Base-by-base conservation (phyloP, 1,140 invertebrate genomes). In the Formica exsecta region DNA sequence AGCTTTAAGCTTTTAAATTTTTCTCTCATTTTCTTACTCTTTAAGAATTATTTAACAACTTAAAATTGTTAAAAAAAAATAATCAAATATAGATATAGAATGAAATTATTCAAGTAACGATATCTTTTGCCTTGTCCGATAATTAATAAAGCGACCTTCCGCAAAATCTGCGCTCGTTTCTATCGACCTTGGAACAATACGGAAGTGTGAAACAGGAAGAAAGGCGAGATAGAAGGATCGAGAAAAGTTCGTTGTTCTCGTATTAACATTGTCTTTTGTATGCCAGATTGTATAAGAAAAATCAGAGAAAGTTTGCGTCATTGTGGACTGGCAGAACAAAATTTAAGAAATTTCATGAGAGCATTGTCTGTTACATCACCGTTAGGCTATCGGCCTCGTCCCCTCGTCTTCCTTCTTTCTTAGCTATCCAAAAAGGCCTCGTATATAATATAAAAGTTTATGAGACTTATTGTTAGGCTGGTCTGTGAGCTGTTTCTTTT, bases 361-460 rank as follows among this genome's bases (percentile, higher is more conserved):
- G 92, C 90, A 94, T 93, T 93, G 93, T 93, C 92, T 91, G 93
- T 94, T 94, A 92, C 94, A 92, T 94, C 93, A 94, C 91, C 84
- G 91, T 86, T 85, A 73, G 61, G 48, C 65, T 80, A 91, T 86
- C 32, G 41, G 11, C 59, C 41, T 80, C 32, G n/a, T 59, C 59
- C n/a, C 41, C 64, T 9, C 54, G 57, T 59, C 54, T 86, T 25
- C 59, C 29, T 76, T 80, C 68, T 84, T 83, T 76, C 76, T 64
- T 86, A 76, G 75, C 85, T 68, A 89, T 76, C 84, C 88, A 79
- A 61, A 65, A 64, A 79, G 87, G 86, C 85, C 88, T 89, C 90
- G 88, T 88, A 91, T 92, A 94, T 93, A 94, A 94, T 94, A 94
- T 94, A 92, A 75, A 94, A 95, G 94, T 94, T 95, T 95, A 94